A percentile compares a stretch with the other conserved stretches of the same genome.
Conservation (phyloP, 1,140 invertebrate species). For the Aphaenogaster ashmeadi region DNA sequence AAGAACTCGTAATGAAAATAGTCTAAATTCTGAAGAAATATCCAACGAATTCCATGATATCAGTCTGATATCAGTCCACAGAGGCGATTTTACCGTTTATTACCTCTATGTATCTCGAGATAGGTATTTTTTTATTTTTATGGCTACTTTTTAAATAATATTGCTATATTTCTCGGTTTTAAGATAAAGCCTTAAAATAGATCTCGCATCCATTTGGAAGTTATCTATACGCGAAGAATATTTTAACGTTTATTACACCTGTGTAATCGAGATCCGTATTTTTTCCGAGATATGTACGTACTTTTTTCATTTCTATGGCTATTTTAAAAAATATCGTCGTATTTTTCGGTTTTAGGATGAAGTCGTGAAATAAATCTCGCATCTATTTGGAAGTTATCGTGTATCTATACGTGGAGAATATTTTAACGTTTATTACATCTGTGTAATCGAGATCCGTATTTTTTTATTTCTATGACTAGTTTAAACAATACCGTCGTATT, state of each 20-base stretch:
- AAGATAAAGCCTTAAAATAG: too few species aligned
- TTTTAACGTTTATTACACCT: background rate
- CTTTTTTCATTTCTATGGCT: too few species aligned
- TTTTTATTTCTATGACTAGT: background rate
- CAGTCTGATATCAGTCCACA: background rate
- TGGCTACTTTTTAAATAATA: too few species aligned
- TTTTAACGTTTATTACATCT: background rate
- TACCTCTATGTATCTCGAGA: too few species aligned
- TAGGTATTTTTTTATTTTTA: background rate
- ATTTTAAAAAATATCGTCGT: background rate
- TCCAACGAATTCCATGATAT: background rate
- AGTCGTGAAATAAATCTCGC: background rate
- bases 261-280: background rate
- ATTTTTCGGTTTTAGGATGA: background rate
- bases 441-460: background rate
- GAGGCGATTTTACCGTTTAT: background rate
- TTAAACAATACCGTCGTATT: background rate
- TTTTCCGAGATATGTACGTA: background rate
- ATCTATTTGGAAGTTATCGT: background rate
- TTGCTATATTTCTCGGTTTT: too few species aligned
- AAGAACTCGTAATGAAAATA: constrained; percentile 9
- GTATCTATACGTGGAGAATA: background rate
- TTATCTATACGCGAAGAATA: background rate
- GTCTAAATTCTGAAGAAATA: background rate
- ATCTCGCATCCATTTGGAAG: too few species aligned